Evolutionary conservation across 1,140 invertebrate species (phyloP).

Genomic region (Drosophila sproati): DNA sequence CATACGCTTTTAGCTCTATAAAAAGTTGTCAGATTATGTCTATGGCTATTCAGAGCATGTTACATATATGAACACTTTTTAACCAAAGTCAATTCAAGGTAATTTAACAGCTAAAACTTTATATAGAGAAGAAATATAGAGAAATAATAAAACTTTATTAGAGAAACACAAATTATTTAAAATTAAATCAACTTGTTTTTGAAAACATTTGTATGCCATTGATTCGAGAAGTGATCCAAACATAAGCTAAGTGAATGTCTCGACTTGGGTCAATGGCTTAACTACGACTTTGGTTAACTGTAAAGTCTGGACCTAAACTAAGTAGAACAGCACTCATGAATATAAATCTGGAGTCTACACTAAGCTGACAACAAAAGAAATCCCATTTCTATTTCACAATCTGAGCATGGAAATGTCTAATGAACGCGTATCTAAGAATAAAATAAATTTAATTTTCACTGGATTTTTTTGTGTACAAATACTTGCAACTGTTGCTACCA

Average conservation of each 20-base stretch:
- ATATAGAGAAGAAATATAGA: no score
- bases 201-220: background rate
- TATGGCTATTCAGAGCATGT: background rate
- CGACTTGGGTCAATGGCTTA: constrained; percentile 34
- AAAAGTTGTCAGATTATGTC: background rate
- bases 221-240: constrained; percentile 1
- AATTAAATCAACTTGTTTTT: no score
- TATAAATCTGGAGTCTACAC: background rate
- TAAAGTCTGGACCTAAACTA: constrained; percentile 9
- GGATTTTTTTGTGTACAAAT: constrained; percentile 15
- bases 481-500: constrained; percentile 15
- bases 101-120: background rate
- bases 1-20: constrained; percentile 9
- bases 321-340: constrained; percentile 6
- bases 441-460: constrained; percentile 49
- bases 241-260: constrained; percentile 9
- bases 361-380: constrained; percentile 24
- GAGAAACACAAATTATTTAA: no score
- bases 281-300: constrained; percentile 10
- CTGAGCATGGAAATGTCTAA: constrained; percentile 1
- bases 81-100: background rate
- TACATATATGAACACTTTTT: background rate
- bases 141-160: no score
- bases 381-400: constrained; percentile 45
- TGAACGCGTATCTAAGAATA: constrained; percentile 27